These are phyloP conservation scores for Quiscalus mexicanus DNA, from an alignment of 2,113 vertebrate species.

Conservation along the genomic window DNA sequence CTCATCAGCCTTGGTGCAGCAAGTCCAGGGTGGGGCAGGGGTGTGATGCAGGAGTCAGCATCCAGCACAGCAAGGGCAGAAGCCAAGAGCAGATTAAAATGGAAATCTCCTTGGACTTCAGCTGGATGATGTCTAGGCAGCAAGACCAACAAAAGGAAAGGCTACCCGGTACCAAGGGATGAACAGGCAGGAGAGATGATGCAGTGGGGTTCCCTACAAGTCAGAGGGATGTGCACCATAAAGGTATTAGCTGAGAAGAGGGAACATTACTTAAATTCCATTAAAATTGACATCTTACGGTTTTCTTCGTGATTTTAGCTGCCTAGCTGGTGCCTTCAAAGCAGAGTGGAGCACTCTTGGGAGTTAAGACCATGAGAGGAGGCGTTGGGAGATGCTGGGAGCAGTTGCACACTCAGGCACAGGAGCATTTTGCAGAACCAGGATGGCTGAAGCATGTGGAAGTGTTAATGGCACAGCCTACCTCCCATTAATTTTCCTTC, in stretches of 20 bases:
- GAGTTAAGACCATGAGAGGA: not conserved
- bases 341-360: accelerated
- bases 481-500: not conserved
- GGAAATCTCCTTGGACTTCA: not conserved
- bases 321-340: not conserved
- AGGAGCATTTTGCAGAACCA: not conserved
- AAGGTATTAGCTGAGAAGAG: not conserved
- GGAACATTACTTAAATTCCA: not conserved
- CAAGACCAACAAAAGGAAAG: not conserved
- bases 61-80: not conserved
- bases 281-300: not conserved
- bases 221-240: accelerated
- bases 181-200: not conserved
- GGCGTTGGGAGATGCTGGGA: not conserved
- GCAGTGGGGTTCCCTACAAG: accelerated
- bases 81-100: not conserved
- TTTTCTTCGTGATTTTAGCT: not conserved
- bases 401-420: not conserved
- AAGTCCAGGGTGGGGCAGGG: not conserved
- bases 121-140: not conserved
- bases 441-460: accelerated
- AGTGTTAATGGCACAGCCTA: accelerated
- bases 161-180: not conserved
- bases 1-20: not conserved
- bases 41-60: not conserved